These are phyloP conservation scores for Corythoichthys haematopterus DNA, from an alignment of 2,113 vertebrate genomes.

Conservation along the genomic window DNA sequence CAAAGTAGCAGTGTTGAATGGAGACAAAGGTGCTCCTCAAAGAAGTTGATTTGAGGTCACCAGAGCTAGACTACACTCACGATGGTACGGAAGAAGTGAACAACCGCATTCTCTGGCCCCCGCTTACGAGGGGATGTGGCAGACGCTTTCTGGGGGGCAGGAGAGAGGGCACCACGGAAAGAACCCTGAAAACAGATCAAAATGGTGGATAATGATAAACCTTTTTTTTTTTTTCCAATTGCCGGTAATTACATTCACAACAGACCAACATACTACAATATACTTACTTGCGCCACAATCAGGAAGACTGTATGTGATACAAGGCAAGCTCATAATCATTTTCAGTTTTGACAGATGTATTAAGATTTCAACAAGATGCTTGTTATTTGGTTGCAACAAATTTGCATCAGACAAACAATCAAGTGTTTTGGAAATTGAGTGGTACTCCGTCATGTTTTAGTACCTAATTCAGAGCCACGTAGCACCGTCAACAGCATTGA, in stretches of 20 bases:
- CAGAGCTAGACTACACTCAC: conserved; percentile 70
- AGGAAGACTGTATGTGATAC: no score
- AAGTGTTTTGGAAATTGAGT: no score
- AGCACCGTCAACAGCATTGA: no score
- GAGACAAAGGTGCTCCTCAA: conserved; percentile 8
- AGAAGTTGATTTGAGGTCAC: not conserved
- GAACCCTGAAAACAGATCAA: conserved; percentile 62
- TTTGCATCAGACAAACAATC: no score
- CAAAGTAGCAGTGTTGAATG: not conserved
- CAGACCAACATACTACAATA: not conserved
- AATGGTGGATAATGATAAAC: conserved; percentile 4
- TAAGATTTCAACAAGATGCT: no score
- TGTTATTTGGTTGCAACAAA: no score
- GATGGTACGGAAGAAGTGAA: conserved; percentile 96
- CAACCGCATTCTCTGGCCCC: conserved; percentile 86
- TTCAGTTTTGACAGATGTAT: no score
- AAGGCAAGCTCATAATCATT: no score
- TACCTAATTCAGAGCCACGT: no score
- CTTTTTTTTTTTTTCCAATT: not conserved
- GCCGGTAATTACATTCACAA: not conserved
- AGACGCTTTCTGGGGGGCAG: conserved; percentile 82
- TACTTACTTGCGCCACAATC: no score
- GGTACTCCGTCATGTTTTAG: no score
- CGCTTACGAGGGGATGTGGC: conserved; percentile 78
- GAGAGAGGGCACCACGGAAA: conserved; percentile 74